Base-by-base conservation (phyloP, 2,113 vertebrate species). In the Nipponia nippon region DNA sequence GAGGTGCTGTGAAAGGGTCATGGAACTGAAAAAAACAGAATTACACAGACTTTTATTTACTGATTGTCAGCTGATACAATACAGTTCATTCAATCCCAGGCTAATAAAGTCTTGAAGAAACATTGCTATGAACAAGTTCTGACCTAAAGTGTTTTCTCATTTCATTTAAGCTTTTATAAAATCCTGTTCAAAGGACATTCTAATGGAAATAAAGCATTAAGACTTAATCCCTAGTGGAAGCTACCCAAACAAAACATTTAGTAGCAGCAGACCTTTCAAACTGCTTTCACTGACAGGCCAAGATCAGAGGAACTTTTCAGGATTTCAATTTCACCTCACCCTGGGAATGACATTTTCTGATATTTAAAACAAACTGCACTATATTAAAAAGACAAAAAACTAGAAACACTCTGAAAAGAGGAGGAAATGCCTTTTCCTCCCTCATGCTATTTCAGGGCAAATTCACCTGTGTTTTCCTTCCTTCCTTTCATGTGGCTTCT, bases 181-280 rank as follows among this genome's bases (percentile, higher is more conserved):
- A 69, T 46, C 34, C 40, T 30, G 66, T 71, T 91, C 93, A 95
- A 94, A 96, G 70, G 73, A 89, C 46, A 79, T 89, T 85, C 73
- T 96, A 97, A 96, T 97, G 89, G 93, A 95, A 95, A 91, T 87
- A 95, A 93, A 94, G 70, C 86, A 86, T 88, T 90, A 90, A 67
- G 71, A 50, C 70, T 69, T 93, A 97, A 96, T 92, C 89, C 91
- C 53, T 65, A 53, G 86, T 95, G 94, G 89, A 95, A 97, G 44
- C 72, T 97, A 82, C 77, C 89, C 91, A 95, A 97, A 89, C 52
- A 96, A 95, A 97, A 95, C 91, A 91, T 87, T 63, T 83, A n/a
- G 53, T 76, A 89, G 69, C 76, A 92, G 81, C 69, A 89, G 80
- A 76, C 20, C 40, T 92, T 97, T 92, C 86, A 82, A 89, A 89